Evolutionary conservation across 2,888 invertebrate genomes (phyloP), one percentile per base, ranked within the genome.

Genomic region (Caenorhabditis japonica): DNA sequence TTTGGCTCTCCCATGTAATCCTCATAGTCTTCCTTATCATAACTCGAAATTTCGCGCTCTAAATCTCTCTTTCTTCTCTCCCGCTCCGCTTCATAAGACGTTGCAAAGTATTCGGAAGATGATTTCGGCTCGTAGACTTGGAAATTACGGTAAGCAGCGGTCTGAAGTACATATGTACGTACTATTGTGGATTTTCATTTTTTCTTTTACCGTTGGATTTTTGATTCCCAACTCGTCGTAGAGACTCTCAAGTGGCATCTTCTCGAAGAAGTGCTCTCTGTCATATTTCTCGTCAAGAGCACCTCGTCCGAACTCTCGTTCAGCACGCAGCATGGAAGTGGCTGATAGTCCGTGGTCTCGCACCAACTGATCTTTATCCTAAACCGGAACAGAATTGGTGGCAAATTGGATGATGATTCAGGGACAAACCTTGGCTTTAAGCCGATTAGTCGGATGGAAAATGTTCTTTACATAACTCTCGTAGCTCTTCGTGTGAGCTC

Each of bases 91-190:
- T 74, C 76, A 33, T 79, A 60, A 17, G 72, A 58, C 8, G 76
- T 71, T 12, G 83, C 76, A 44, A 78, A 84, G 61, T 85, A 86
- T 70, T 86, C 86, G 25, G 78, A 80, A 0, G 84, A 83, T 36
- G 80, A 78, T 56, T 86, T 86, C 13, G 86, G 86, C 30, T 79
- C 81, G 69, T 86, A 86, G 4, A 86, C 86, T 23, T 82, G 85
- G 44, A 76, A 86, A 41, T 79, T 71, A 19, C 79, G 75, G 52
- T 81, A 77, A 41, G 51, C 58, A 12, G 75, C 62, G 0, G 69
- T 36, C 74, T 78, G 56, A 38, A 59, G 12, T 49, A 55, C 23
- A 52, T 41, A 43, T 21, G 27, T 13, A 27, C 12, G 13, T 47
- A 27, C 3, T 12, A 25, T 39, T 38, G 10, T 10, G 10, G 0